phyloP scores from a whole-genome alignment of 2,888 invertebrate species.

The Leptothorax acervorum region DNA sequence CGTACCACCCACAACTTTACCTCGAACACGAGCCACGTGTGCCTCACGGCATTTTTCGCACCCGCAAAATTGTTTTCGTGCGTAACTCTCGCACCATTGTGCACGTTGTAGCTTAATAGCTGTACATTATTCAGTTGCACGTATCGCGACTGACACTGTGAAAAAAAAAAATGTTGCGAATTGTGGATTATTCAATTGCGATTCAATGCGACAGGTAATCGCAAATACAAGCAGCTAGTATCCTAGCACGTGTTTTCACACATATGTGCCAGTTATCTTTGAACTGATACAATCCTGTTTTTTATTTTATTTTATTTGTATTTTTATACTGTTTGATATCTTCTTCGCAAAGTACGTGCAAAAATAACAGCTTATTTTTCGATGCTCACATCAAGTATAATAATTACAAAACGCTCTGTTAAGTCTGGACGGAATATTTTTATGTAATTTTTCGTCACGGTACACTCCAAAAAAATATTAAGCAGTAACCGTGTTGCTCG shows the following conservation, averaged over 20 bases:
- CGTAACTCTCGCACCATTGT: slow-evolving; percentile 30
- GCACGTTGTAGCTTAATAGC: slow-evolving; percentile 46
- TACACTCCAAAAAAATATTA: not conserved
- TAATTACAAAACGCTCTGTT: not conserved
- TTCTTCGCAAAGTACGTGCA: not conserved
- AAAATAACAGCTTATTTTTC: not conserved
- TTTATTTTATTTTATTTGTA: not conserved
- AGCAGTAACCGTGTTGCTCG: not conserved
- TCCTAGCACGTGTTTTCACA: not conserved
- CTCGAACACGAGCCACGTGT: slow-evolving; percentile 57
- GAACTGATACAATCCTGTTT: not conserved
- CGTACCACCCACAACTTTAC: slow-evolving; percentile 56
- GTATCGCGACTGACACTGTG: not conserved
- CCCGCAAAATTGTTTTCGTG: slow-evolving; percentile 68
- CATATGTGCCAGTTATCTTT: not conserved
- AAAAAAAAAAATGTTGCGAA: not conserved
- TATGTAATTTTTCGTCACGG: not conserved
- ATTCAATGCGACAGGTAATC: slow-evolving; percentile 20
- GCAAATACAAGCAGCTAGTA: not conserved
- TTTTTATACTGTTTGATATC: not conserved
- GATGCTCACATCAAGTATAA: not conserved
- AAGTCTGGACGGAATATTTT: not conserved
- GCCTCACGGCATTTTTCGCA: slow-evolving; percentile 66
- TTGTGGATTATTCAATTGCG: slow-evolving; percentile 27
- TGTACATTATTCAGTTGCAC: slow-evolving; percentile 37